A percentile compares a stretch with the other conserved stretches of the same genome.
phyloP scores from a whole-genome alignment of 2,888 invertebrate genomes.

The Caenorhabditis wallacei region DNA sequence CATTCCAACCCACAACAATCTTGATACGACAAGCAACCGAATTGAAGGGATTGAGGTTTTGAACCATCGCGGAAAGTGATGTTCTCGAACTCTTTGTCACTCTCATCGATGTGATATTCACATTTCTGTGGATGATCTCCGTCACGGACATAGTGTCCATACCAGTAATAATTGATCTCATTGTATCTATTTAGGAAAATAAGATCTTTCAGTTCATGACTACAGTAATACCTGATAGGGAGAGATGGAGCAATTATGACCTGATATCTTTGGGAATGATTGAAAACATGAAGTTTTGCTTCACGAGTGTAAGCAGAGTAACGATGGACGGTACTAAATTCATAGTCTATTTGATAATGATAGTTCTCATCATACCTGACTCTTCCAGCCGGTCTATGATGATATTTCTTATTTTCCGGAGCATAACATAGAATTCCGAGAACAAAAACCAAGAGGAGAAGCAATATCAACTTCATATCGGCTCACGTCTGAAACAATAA shows the following conservation, averaged over 20 bases:
- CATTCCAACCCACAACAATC: constrained; percentile 48
- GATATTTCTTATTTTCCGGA: neutral
- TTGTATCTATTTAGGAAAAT: constrained; percentile 20
- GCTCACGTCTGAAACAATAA: constrained; percentile 6
- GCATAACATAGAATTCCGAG: neutral
- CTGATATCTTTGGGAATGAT: neutral
- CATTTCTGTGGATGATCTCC: constrained; percentile 34
- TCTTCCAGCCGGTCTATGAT: neutral
- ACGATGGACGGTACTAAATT: constrained; percentile 19
- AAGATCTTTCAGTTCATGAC: neutral
- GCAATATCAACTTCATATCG: constrained; percentile 30
- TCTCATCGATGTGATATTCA: constrained; percentile 31
- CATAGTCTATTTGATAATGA: neutral
- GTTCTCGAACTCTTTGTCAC: constrained; percentile 7
- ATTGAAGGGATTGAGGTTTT: constrained; percentile 33
- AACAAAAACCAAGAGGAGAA: neutral
- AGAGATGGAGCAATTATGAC: constrained; percentile 31
- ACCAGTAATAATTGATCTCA: constrained; percentile 42
- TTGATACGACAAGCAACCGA: constrained; percentile 32
- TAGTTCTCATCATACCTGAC: constrained; percentile 3
- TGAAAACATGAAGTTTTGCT: neutral
- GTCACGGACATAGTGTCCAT: constrained; percentile 31
- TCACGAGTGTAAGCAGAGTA: neutral
- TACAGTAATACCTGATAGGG: constrained; percentile 28
- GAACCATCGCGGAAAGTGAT: constrained; percentile 18